Base-by-base conservation (phyloP, 2,888 invertebrate species). In the Tribolium freemani region DNA sequence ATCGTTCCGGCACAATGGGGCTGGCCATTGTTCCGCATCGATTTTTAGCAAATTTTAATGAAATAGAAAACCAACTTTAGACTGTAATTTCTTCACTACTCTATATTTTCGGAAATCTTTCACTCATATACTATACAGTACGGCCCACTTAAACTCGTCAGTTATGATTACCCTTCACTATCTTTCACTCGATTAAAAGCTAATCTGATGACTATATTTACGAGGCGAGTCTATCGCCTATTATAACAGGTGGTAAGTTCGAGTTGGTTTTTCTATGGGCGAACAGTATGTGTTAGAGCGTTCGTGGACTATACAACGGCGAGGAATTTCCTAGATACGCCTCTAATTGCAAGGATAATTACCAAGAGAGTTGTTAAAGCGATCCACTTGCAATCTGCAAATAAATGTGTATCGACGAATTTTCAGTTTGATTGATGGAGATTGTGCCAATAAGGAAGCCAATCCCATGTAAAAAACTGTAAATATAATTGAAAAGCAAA, bases 351-450 rank as follows among this genome's bases (percentile, higher is more conserved):
- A 31, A 31, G 45, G 53, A 54, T 66, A 66, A 66, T 66, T 66
- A 66, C 51, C 31, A 48, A 10, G 50, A 26, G 11, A 30, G 61
- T 61, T 61, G 61, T 61, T 61, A 50, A 30, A 63, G 63, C 54
- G 54, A 53, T 66, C 54, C n/a, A 45, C 10, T 50, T 11, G 48
- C 30, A 30, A 31, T 44, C 48, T 16, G 53, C 44, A 54, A 66
- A 66, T 66, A 66, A 53, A 54, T 45, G 66, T 54, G 54, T 51
- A 54, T 66, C 54, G 54, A 54, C 66, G 66, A 66, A 66, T 54
- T 66, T 66, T 66, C 66, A 63, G 63, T 63, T 31, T 63, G 63
- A 63, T 50, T 63, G 63, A 63, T 51, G 63, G 63, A 50, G 63
- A 63, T 63, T 63, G 51, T 63, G 48, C 50, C 63, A 63, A 63